Evolutionary conservation across 2,888 invertebrate genomes (phyloP), one percentile per base, ranked within the genome.

Genomic region (Drosophila falleni): DNA sequence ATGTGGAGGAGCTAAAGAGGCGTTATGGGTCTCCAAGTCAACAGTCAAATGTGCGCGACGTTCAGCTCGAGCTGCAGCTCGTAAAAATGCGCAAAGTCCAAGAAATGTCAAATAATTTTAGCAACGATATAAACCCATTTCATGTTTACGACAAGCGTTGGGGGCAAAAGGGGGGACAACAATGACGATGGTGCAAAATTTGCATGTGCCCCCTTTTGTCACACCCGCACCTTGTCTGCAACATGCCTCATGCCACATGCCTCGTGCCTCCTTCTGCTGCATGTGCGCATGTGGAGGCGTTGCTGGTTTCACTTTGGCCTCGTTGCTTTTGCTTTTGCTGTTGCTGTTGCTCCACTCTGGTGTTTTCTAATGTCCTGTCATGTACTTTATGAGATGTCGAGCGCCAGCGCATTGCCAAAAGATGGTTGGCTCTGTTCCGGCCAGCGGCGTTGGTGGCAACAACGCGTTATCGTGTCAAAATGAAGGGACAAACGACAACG

Each of bases 21-120:
- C 82, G 53, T 62, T 56, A 41, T 56, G 53, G 44, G 46, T 47
- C 37, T 39, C 13, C 47, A 31, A 65, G 73, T 62, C 58, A 53
- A 60, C 49, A 70, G 71, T 72, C 66, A 71, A 74, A 79, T 72
- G 65, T 70, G 61, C 74, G 66, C 76, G 56, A 39, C 39, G 50
- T 44, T 55, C 55, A 55, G 23, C 33, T 42, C 19, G 54, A 46
- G 66, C 68, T 85, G 71, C 64, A 65, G 74, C 89, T 90, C 88
- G 87, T 90, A 89, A 89, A 90, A 87, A 87, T 83, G 85, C 74
- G 80, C 81, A 84, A 76, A 87, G 86, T 87, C 84, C 90, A 90
- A 90, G 90, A 90, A 89, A 85, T 89, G 90, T 91, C 91, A 91
- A 90, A 90, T 91, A 91, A 90, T 90, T 90, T 90, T 87, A 87